A percentile compares a stretch with the other conserved stretches of the same genome.
phyloP scores from a whole-genome alignment of 1,140 invertebrate genomes.

The Aphelinus certus region DNA sequence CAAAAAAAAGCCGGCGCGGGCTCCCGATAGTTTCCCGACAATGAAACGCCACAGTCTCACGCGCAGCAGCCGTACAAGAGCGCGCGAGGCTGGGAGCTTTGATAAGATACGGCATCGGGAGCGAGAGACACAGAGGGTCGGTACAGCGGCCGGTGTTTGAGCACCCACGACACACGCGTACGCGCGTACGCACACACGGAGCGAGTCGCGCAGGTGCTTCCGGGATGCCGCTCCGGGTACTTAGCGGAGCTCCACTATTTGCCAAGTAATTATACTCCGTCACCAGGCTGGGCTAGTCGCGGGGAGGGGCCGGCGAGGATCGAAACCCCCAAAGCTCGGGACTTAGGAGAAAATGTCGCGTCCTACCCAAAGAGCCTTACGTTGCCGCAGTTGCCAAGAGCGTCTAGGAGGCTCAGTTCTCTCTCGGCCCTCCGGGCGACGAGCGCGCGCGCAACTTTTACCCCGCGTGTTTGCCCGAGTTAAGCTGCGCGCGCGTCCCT shows the following conservation, averaged over 20 bases:
- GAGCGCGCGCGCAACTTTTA: too few relatives aligned
- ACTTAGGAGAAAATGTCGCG: neutral
- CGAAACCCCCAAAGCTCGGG: conserved; percentile 5
- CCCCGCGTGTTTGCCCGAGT: neutral
- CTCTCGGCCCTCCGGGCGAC: too few relatives aligned
- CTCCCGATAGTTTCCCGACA: too few relatives aligned
- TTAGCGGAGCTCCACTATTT: conserved; percentile 25
- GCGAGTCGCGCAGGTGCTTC: too few relatives aligned
- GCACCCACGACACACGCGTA: too few relatives aligned
- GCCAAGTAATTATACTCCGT: conserved; percentile 33
- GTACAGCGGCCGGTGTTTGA: too few relatives aligned
- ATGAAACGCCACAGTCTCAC: too few relatives aligned
- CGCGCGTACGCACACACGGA: too few relatives aligned
- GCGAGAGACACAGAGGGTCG: neutral
- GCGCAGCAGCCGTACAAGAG: neutral
- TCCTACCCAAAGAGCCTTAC: conserved; percentile 17
- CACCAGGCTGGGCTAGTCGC: neutral
- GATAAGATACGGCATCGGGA: conserved; percentile 10
- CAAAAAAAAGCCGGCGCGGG: too few relatives aligned
- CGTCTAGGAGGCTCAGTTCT: too few relatives aligned
- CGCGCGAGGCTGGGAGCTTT: conserved; percentile 7
- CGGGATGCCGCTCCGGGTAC: neutral
- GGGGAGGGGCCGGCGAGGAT: neutral
- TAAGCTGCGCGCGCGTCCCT: neutral
- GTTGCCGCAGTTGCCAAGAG: too few relatives aligned